Percentiles rank a stretch among this genome's conserved stretches.
phyloP scores from a whole-genome alignment of 2,888 invertebrate species.

The Brenthis hecate region DNA sequence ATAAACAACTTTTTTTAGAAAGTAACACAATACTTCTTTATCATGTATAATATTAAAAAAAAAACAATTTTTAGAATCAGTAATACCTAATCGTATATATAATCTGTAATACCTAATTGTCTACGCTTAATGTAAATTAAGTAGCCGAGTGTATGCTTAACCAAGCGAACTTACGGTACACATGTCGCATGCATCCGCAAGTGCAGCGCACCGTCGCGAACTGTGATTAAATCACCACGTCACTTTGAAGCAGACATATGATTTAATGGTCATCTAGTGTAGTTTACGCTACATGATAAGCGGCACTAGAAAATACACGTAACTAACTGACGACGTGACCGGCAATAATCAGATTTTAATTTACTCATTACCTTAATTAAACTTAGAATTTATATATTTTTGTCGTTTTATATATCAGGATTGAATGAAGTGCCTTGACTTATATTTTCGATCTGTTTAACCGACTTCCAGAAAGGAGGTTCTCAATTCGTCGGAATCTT shows the following conservation, averaged over 20 bases:
- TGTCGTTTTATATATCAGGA: too few relatives aligned
- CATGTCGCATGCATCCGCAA: constrained; percentile 27
- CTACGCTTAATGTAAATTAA: constrained; percentile 19
- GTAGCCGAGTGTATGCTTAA: neutral
- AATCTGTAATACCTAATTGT: constrained; percentile 4
- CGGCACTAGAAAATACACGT: constrained; percentile 57
- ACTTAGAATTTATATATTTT: neutral
- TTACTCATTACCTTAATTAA: neutral
- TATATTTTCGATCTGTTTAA: too few relatives aligned
- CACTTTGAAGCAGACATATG: constrained; percentile 63
- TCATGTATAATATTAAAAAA: too few relatives aligned
- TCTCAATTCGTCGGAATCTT: too few relatives aligned
- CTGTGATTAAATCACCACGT: constrained; percentile 47
- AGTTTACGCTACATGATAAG: constrained; percentile 67
- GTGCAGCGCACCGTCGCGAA: constrained; percentile 34
- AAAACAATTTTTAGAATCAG: too few relatives aligned
- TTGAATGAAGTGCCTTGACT: too few relatives aligned
- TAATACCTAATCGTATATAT: neutral
- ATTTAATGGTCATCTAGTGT: constrained; percentile 69
- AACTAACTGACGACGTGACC: constrained; percentile 36
- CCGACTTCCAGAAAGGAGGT: too few relatives aligned
- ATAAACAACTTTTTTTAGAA: too few relatives aligned
- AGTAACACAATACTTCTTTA: too few relatives aligned
- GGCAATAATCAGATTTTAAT: constrained; percentile 14
- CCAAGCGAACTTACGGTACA: constrained; percentile 20